Evolutionary conservation across 1,140 invertebrate species (phyloP).

Genomic region (Bradynema listronoti): DNA sequence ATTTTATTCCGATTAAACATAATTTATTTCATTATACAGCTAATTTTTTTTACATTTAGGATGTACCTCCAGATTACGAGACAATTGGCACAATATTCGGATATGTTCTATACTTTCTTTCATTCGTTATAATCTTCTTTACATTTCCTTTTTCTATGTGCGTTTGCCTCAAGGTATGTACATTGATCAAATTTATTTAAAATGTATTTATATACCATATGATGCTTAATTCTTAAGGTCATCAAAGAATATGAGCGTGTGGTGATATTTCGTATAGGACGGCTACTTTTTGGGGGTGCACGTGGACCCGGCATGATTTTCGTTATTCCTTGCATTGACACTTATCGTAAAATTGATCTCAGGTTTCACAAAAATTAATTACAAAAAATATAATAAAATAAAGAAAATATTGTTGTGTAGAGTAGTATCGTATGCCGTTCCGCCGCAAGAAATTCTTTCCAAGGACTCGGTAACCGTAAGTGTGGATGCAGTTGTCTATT

Average conservation of each 20-base stretch:
- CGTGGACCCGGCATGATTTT: slow-evolving; percentile 67
- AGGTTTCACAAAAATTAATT: too few species aligned
- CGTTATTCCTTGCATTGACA: slow-evolving; percentile 80
- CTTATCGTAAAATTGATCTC: slow-evolving; percentile 70
- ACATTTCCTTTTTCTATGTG: slow-evolving; percentile 74
- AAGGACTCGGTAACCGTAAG: slow-evolving; percentile 56
- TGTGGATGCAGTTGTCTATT: slow-evolving; percentile 57
- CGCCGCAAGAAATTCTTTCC: slow-evolving; percentile 56
- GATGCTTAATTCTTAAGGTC: slow-evolving; percentile 29
- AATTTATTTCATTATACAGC: too few species aligned
- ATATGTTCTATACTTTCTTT: slow-evolving; percentile 50
- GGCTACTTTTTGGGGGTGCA: slow-evolving; percentile 54
- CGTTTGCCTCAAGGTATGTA: slow-evolving; percentile 22
- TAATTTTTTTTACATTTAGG: too few species aligned
- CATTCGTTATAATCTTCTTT: slow-evolving; percentile 66
- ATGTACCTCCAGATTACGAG: slow-evolving; percentile 58
- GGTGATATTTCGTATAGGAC: slow-evolving; percentile 57
- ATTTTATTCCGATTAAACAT: too few species aligned
- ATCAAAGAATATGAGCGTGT: slow-evolving; percentile 58
- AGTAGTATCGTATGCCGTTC: slow-evolving; percentile 57
- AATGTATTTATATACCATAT: neutral
- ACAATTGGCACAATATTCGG: slow-evolving; percentile 57
- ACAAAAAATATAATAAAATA: too few species aligned
- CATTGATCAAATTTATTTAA: slow-evolving; percentile 4
- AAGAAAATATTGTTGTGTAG: slow-evolving; percentile 31